These are phyloP conservation scores for Sinocyclocheilus anshuiensis DNA, from an alignment of 2,113 vertebrate genomes.

Conservation along the genomic window DNA sequence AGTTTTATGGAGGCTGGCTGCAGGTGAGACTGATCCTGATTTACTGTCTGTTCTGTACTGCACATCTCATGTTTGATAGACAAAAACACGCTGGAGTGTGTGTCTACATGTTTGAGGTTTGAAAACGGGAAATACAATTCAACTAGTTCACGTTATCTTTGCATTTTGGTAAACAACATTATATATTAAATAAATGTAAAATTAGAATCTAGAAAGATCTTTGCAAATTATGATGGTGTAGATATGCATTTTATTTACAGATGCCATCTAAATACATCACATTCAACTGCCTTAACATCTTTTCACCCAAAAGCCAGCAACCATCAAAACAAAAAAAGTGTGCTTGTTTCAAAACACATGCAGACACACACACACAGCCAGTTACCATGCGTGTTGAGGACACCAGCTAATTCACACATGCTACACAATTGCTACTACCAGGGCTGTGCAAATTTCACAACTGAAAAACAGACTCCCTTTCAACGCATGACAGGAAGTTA, in stretches of 20 bases:
- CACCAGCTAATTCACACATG: constrained; percentile 1
- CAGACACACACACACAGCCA: constrained; percentile 33
- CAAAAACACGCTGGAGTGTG: not conserved
- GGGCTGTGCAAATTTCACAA: not conserved
- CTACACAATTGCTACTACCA: not conserved
- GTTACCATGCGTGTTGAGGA: constrained; percentile 28
- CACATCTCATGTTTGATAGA: not conserved
- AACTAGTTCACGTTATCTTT: not conserved
- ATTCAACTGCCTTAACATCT: constrained; percentile 81
- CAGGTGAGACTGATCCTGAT: constrained; percentile 43
- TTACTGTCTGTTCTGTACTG: constrained; percentile 15
- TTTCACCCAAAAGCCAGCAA: constrained; percentile 59
- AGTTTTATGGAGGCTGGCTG: constrained; percentile 37
- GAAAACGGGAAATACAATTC: not conserved
- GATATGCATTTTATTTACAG: constrained; percentile 71
- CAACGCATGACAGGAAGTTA: not conserved
- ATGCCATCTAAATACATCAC: constrained; percentile 79
- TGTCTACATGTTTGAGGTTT: not conserved
- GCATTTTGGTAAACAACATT: not conserved
- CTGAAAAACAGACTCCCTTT: not conserved
- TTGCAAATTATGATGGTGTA: not conserved
- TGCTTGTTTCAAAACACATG: constrained; percentile 49
- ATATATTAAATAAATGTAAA: no score
- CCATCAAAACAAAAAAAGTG: constrained; percentile 62
- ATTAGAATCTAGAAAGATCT: not conserved